Evolutionary conservation across 2,888 invertebrate genomes (phyloP).

Genomic region (Megastigmus dorsalis): DNA sequence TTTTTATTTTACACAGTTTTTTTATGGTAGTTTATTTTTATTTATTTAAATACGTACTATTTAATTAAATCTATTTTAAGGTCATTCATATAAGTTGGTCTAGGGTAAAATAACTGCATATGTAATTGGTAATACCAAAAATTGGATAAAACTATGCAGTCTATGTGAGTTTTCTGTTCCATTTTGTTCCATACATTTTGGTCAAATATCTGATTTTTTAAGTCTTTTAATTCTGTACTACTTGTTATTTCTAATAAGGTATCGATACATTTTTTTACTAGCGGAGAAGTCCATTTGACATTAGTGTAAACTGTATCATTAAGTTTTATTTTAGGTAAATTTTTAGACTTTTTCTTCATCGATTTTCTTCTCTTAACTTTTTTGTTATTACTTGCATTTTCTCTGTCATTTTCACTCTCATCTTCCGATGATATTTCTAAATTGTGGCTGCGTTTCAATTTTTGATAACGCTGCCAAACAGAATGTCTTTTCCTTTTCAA

Average conservation of each 20-base stretch:
- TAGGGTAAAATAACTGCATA: slow-evolving; percentile 64
- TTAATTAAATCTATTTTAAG: slow-evolving; percentile 67
- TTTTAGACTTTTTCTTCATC: not conserved
- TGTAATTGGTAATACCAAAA: slow-evolving; percentile 67
- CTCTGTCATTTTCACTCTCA: slow-evolving; percentile 14
- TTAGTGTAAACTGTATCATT: slow-evolving; percentile 6
- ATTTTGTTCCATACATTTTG: slow-evolving; percentile 64
- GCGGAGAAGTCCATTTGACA: slow-evolving; percentile 58
- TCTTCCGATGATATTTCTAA: slow-evolving; percentile 9
- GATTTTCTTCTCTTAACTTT: not conserved
- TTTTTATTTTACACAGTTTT: no score
- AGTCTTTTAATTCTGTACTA: slow-evolving; percentile 59
- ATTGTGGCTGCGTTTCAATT: slow-evolving; percentile 43
- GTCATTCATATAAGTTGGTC: slow-evolving; percentile 62
- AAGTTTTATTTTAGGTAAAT: not conserved
- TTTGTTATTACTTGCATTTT: not conserved
- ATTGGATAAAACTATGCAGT: slow-evolving; percentile 51
- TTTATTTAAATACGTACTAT: slow-evolving; percentile 61
- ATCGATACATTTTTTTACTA: slow-evolving; percentile 60
- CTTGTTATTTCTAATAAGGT: slow-evolving; percentile 60
- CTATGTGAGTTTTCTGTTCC: slow-evolving; percentile 60
- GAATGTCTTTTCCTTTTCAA: slow-evolving; percentile 61
- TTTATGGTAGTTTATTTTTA: no score
- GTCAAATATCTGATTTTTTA: slow-evolving; percentile 65
- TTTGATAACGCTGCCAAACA: slow-evolving; percentile 58